A percentile compares a stretch with the other conserved stretches of the same genome.
phyloP scores from a whole-genome alignment of 1,140 invertebrate species.

The Vanessa tameamea region DNA sequence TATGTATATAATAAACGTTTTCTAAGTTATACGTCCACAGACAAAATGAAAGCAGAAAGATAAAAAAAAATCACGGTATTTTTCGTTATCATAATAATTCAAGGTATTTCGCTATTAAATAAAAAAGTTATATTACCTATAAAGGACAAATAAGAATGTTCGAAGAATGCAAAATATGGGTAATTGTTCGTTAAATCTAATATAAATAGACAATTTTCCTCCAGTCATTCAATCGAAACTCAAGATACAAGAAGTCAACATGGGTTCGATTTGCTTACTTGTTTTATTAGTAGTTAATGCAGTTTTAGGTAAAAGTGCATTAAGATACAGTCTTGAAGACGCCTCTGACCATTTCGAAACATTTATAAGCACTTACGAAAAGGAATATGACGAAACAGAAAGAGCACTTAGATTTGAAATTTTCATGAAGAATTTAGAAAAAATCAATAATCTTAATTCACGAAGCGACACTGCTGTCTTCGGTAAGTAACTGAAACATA shows the following conservation, averaged over 20 bases:
- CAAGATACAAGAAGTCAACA: not conserved
- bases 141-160: not conserved
- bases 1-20: too few relatives aligned
- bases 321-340: not conserved
- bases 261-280: not conserved
- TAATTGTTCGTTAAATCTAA: not conserved
- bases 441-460: constrained; percentile 27
- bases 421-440: constrained; percentile 26
- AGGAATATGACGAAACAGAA: constrained; percentile 25
- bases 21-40: too few relatives aligned
- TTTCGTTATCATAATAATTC: not conserved
- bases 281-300: not conserved
- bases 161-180: not conserved
- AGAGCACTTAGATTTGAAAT: constrained; percentile 12
- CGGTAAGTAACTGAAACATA: constrained; percentile 22
- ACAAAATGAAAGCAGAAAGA: not conserved
- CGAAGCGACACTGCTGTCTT: constrained; percentile 17
- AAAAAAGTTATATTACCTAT: not conserved
- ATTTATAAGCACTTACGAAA: constrained; percentile 22
- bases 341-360: constrained; percentile 16
- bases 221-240: not conserved
- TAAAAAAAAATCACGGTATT: not conserved
- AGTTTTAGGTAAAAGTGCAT: constrained; percentile 6
- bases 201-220: not conserved
- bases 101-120: not conserved